Evolutionary conservation across 2,888 invertebrate genomes (phyloP).

Genomic region (Athrips mouffetella): DNA sequence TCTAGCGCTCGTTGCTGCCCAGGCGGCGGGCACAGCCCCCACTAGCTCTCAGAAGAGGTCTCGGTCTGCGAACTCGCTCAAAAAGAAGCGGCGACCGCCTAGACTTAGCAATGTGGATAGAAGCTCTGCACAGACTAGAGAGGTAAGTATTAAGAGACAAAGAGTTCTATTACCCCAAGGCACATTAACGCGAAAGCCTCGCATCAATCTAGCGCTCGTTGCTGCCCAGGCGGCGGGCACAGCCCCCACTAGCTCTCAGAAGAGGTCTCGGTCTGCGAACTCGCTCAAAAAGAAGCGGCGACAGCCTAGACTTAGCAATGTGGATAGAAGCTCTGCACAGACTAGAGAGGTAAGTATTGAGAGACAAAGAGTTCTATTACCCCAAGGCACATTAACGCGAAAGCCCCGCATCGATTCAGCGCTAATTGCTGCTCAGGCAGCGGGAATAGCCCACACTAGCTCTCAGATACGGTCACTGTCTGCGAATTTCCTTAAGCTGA

Average conservation of each 20-base stretch:
- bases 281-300: slow-evolving; percentile 38
- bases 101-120: slow-evolving; percentile 84
- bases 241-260: slow-evolving; percentile 71
- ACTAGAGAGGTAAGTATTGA: slow-evolving; percentile 89
- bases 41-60: slow-evolving; percentile 69
- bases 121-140: slow-evolving; percentile 94
- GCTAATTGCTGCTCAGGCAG: slow-evolving; percentile 83
- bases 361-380: not conserved
- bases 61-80: slow-evolving; percentile 75
- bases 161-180: slow-evolving; percentile 35
- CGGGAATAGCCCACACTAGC: slow-evolving; percentile 73
- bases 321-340: slow-evolving; percentile 94
- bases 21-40: slow-evolving; percentile 64
- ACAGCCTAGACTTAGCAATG: slow-evolving; percentile 56
- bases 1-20: slow-evolving; percentile 93
- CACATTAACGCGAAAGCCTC: slow-evolving; percentile 84
- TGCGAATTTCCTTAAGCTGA: slow-evolving; percentile 61
- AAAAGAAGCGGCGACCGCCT: not conserved
- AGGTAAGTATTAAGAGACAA: slow-evolving; percentile 75
- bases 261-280: slow-evolving; percentile 75
- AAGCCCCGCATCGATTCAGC: slow-evolving; percentile 98
- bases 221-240: slow-evolving; percentile 79
- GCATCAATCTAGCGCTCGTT: slow-evolving; percentile 96
- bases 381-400: slow-evolving; percentile 58
- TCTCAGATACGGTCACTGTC: slow-evolving; percentile 73